These are phyloP conservation scores for Macrotus californicus DNA, from an alignment of 2,113 vertebrate species.

Conservation along the genomic window DNA sequence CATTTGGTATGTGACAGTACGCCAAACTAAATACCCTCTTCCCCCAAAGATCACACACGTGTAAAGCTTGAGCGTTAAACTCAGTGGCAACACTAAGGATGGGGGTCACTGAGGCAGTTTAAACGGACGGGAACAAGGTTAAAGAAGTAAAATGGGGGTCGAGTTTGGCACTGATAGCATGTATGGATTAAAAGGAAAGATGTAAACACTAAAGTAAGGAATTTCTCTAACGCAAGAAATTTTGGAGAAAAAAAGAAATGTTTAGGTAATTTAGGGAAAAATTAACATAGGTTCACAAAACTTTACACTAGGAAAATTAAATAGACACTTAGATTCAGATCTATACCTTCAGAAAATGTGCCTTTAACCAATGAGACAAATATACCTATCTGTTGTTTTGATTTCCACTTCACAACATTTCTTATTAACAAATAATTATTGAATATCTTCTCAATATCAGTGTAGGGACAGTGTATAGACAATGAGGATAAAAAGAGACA, in stretches of 20 bases:
- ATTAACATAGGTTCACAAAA: not conserved
- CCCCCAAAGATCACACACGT: not conserved
- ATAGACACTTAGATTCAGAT: not conserved
- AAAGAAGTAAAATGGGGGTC: not conserved
- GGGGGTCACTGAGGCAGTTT: not conserved
- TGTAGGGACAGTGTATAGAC: not conserved
- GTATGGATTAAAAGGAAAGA: not conserved
- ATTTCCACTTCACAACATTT: not conserved
- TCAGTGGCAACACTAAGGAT: not conserved
- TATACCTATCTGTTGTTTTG: not conserved
- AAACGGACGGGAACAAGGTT: not conserved
- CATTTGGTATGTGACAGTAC: not conserved
- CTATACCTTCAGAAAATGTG: constrained; percentile 13
- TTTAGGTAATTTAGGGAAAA: not conserved
- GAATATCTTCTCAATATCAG: not conserved
- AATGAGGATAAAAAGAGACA: not conserved
- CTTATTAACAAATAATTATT: not conserved
- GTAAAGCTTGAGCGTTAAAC: not conserved
- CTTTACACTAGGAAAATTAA: not conserved
- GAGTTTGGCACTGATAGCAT: not conserved
- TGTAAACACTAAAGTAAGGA: not conserved
- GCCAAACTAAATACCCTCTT: not conserved
- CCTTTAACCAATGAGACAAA: not conserved
- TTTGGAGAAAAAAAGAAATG: not conserved
- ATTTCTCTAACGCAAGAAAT: not conserved